Conservation (phyloP, 1,140 invertebrate species). For the Apis laboriosa region DNA sequence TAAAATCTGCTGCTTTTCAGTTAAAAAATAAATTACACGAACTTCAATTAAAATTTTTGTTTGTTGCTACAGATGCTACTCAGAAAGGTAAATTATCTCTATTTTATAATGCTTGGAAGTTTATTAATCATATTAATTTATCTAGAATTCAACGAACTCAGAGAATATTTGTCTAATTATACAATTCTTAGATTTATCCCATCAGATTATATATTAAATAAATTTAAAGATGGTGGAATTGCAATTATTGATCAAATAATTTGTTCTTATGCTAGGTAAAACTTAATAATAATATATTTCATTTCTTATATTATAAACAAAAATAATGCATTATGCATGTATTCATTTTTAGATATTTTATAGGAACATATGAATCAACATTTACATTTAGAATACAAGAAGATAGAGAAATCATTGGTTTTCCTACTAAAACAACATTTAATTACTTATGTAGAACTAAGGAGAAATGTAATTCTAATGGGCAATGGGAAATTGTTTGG, state of each 20-base stretch:
- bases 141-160: constrained; percentile 82
- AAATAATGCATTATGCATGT: constrained; percentile 19
- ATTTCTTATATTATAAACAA: neutral
- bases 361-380: constrained; percentile 96
- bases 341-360: constrained; percentile 85
- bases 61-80: constrained; percentile 91
- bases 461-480: constrained; percentile 65
- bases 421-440: constrained; percentile 90
- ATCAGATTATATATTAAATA: constrained; percentile 72
- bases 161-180: constrained; percentile 77
- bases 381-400: constrained; percentile 98
- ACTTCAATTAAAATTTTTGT: constrained; percentile 85
- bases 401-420: constrained; percentile 96
- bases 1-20: constrained; percentile 87
- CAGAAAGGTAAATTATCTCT: constrained; percentile 64
- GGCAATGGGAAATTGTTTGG: constrained; percentile 77
- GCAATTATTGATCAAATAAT: constrained; percentile 98
- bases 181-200: constrained; percentile 81
- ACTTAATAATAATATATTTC: constrained; percentile 27
- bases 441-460: constrained; percentile 90
- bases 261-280: constrained; percentile 90
- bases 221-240: constrained; percentile 91
- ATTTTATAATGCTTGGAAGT: neutral
- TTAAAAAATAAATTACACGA: constrained; percentile 84
- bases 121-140: constrained; percentile 1